These are phyloP conservation scores for Exaiptasia diaphana DNA, from an alignment of 64 coral and sea anemone species.

Conservation along the genomic window DNA sequence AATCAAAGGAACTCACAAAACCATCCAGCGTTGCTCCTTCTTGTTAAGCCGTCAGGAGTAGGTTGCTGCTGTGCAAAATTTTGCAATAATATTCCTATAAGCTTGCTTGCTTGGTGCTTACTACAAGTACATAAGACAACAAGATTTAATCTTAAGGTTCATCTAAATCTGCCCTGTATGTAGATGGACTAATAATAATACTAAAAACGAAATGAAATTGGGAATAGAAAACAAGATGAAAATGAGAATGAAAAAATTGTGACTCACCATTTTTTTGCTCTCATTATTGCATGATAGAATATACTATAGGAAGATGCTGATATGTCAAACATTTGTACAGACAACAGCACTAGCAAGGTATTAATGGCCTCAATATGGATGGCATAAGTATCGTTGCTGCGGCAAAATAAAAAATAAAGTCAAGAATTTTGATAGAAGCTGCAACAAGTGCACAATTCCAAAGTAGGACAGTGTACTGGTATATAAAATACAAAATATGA, in stretches of 20 bases:
- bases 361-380: slow-evolving; percentile 85
- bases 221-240: no score
- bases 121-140: not conserved
- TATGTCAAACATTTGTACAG: slow-evolving; percentile 99
- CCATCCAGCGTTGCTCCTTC: slow-evolving; percentile 54
- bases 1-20: slow-evolving; percentile 90
- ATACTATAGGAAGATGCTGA: slow-evolving; percentile 67
- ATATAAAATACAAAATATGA: no score
- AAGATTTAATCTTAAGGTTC: not conserved
- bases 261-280: slow-evolving; percentile 88
- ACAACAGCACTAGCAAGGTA: slow-evolving; percentile 76
- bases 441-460: not conserved
- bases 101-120: slow-evolving; percentile 40
- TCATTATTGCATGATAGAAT: slow-evolving; percentile 89
- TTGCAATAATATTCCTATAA: slow-evolving; percentile 66
- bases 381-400: slow-evolving; percentile 66
- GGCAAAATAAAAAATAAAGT: not conserved
- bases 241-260: no score
- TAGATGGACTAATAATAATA: no score
- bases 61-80: slow-evolving; percentile 67
- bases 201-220: no score
- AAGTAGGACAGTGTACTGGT: no score
- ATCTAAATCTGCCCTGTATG: no score
- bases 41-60: slow-evolving; percentile 37
- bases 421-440: no score